Evolutionary conservation across 2,113 vertebrate genomes (phyloP), one percentile per base, ranked within the genome.

Genomic region (Leucosticte australis): DNA sequence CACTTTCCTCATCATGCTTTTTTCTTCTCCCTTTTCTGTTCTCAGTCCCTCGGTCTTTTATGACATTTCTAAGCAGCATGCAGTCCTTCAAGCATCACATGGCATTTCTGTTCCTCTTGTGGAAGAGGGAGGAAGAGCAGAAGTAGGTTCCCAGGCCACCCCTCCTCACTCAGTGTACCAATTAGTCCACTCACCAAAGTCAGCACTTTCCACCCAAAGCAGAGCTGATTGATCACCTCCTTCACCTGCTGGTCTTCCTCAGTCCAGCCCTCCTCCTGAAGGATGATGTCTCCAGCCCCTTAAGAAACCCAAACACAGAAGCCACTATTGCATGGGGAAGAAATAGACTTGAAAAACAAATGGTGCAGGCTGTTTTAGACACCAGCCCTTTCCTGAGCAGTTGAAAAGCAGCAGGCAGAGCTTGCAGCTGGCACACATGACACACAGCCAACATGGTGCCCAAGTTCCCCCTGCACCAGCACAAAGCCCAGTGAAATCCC

Each of bases 371-470:
- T 46, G 28, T 76, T 89, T 77, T 9, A 50, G 55, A 23, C 27
- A 8, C 27, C 27, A 56, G 7, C 39, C 19, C 35, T 88, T 76
- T 35, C 50, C 65, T 20, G 0, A 42, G 42, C n/a, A 33, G 47
- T 31, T 69, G 35, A 59, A 60, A 42, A 89, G 13, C 12, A 2
- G 35, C n/a, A 37, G 28, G 59, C 20, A 57, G 46, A 73, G 55
- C 26, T 8, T 35, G 31, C 28, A 59, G 52, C 28, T 10, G 1
- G 21, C 42, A n/a, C 2, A 1, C 16, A 7, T 44, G 30, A 41
- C 5, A 57, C 30, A 28, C 4, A 9, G 42, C 9, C 19, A 44
- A 7, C 4, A 0, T 4, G 5, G 7, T 33, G 11, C 27, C 42
- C 23, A 1, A 10, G 37, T 39, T 50, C 13, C 31, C 7, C 46